A percentile compares a stretch with the other conserved stretches of the same genome.
Evolutionary conservation across 2,113 vertebrate species (phyloP).

Genomic region (Alligator sinensis): DNA sequence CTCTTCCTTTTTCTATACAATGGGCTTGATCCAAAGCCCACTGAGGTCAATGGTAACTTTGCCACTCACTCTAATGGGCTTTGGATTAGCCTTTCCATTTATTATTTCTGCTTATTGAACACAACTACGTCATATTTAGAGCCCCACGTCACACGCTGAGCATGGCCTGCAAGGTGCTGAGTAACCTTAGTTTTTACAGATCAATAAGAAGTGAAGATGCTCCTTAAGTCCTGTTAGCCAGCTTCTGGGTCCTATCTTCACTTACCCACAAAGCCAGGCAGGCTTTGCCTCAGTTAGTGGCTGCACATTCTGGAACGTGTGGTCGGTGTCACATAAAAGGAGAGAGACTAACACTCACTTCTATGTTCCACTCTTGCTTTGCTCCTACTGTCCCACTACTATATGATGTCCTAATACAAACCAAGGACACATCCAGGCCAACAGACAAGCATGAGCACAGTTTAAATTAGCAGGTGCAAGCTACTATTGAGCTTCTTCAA

Average conservation of each 20-base stretch:
- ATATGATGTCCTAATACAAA: not conserved
- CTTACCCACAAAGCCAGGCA: not conserved
- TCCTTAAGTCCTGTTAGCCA: not conserved
- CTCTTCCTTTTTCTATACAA: not conserved
- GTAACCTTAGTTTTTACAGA: accelerated
- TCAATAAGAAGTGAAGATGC: not conserved
- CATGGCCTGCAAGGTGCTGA: not conserved
- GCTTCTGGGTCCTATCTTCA: not conserved
- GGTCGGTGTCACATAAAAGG: not conserved
- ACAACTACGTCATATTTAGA: not conserved
- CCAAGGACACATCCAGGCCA: too few relatives aligned
- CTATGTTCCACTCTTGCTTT: not conserved
- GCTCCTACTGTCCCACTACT: accelerated
- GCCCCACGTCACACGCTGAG: not conserved
- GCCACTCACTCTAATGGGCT: not conserved
- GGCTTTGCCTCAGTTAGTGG: not conserved
- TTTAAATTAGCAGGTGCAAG: not conserved
- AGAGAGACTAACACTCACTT: not conserved
- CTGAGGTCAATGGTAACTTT: not conserved
- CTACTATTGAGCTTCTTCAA: not conserved
- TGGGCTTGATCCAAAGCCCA: accelerated
- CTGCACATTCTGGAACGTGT: accelerated
- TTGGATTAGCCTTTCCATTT: not conserved
- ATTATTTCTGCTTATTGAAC: not conserved
- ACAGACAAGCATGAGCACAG: not conserved